Evolutionary conservation across 2,888 invertebrate species (phyloP).

Genomic region (Nudaria mundana): DNA sequence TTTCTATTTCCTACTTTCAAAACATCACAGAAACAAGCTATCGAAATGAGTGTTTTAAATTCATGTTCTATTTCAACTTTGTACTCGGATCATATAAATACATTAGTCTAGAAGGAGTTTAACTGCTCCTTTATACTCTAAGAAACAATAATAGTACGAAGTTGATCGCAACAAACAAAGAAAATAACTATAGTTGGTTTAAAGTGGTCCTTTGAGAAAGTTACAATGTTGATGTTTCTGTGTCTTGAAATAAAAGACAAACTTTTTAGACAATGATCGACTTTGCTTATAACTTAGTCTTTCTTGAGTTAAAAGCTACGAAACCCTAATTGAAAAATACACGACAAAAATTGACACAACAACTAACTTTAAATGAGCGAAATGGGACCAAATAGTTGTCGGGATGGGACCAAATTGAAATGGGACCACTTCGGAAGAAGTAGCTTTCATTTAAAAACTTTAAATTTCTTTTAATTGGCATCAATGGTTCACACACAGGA

Average conservation of each 20-base stretch:
- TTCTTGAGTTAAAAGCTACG: not conserved
- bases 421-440: no score
- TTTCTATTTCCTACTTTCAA: no score
- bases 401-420: no score
- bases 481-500: no score
- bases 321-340: no score
- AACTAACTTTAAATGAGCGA: no score
- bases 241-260: not conserved
- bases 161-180: constrained; percentile 17
- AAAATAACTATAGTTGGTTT: constrained; percentile 2
- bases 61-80: constrained; percentile 8
- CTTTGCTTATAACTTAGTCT: not conserved
- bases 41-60: constrained; percentile 7
- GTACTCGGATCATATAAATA: constrained; percentile 13
- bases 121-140: constrained; percentile 16
- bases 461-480: no score
- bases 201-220: constrained; percentile 1
- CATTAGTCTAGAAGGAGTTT: constrained; percentile 18
- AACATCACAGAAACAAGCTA: not conserved
- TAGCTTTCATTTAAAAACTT: no score
- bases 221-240: constrained; percentile 3
- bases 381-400: no score
- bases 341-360: no score
- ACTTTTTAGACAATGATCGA: not conserved
- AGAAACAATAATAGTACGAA: constrained; percentile 17